These are phyloP conservation scores for Pogoniulus pusillus DNA, from an alignment of 2,797 vertebrate genomes.

Conservation along the genomic window DNA sequence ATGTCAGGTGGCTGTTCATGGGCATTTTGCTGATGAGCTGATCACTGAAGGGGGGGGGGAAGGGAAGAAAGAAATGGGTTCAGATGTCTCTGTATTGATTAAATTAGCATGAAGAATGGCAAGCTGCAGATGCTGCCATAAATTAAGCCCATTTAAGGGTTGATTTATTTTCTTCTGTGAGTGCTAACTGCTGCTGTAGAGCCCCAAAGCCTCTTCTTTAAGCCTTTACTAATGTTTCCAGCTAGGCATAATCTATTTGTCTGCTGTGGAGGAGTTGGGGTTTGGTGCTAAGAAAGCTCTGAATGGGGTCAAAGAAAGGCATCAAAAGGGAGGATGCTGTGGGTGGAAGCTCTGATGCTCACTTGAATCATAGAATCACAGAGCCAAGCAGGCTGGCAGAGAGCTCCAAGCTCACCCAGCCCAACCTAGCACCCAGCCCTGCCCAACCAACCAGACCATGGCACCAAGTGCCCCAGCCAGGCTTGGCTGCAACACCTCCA, in stretches of 20 bases:
- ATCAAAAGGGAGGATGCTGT: background rate
- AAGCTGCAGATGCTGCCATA: background rate
- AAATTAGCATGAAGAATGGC: background rate
- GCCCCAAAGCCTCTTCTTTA: background rate
- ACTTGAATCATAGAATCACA: too few relatives aligned
- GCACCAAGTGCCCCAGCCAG: too few relatives aligned
- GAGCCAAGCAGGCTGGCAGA: too few relatives aligned
- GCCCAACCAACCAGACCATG: too few relatives aligned
- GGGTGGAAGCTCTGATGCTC: background rate
- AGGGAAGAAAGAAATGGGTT: background rate
- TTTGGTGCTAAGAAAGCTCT: background rate
- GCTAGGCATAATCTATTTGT: background rate
- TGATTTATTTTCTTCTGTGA: background rate
- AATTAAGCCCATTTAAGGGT: background rate
- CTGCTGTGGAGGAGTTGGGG: background rate
- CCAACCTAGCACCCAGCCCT: too few relatives aligned
- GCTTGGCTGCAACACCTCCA: too few relatives aligned
- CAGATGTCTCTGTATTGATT: background rate
- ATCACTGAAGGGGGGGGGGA: background rate
- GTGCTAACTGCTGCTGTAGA: background rate
- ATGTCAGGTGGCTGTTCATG: background rate
- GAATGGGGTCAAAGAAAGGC: accelerated
- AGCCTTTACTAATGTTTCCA: background rate
- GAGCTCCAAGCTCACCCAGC: too few relatives aligned
- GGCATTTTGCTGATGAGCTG: background rate